phyloP scores from a whole-genome alignment of 2,113 vertebrate species.

The Ia io region DNA sequence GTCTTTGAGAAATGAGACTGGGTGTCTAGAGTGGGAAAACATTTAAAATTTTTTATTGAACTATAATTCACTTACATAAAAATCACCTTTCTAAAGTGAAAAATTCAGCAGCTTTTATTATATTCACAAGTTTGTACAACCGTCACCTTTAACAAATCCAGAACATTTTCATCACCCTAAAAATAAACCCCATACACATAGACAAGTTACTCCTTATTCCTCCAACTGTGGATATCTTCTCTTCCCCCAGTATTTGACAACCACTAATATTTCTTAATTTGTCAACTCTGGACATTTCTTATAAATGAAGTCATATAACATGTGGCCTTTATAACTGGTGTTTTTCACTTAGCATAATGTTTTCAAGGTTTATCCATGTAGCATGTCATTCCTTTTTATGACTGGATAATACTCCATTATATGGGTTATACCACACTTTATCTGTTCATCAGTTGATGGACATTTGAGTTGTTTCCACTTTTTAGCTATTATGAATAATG shows the following conservation, averaged over 20 bases:
- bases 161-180: not conserved
- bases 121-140: not conserved
- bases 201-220: not conserved
- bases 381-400: not conserved
- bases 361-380: not conserved
- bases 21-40: not conserved
- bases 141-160: not conserved
- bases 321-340: not conserved
- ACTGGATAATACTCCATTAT: not conserved
- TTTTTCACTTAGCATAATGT: not conserved
- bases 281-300: not conserved
- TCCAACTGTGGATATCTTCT: not conserved
- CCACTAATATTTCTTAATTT: not conserved
- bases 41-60: slow-evolving; percentile 10
- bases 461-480: not conserved
- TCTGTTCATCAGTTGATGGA: not conserved
- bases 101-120: slow-evolving; percentile 2
- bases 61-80: not conserved
- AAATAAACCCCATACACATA: not conserved
- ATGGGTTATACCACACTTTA: not conserved
- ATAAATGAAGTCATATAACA: not conserved
- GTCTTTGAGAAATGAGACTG: not conserved
- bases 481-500: not conserved
- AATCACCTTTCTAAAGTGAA: slow-evolving; percentile 11
- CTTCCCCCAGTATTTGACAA: not conserved